Percentiles rank a stretch among this genome's conserved stretches.
Evolutionary conservation across 2,113 vertebrate genomes (phyloP).

Genomic region (Nibea albiflora): DNA sequence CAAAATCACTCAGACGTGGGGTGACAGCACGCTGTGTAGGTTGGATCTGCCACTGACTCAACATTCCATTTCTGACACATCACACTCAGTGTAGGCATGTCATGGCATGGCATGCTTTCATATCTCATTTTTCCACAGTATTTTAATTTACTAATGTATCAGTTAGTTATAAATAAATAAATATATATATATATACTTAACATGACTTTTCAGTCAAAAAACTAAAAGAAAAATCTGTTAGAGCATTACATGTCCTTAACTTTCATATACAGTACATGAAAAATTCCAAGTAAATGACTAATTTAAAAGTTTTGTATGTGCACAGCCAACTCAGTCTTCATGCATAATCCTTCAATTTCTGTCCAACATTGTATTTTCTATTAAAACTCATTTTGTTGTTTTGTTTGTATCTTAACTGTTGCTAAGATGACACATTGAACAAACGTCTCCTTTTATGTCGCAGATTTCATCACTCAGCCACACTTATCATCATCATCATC

Average conservation of each 20-base stretch:
- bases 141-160: not conserved
- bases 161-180: no score
- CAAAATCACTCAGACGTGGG: not conserved
- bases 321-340: not conserved
- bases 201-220: not conserved
- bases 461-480: no score
- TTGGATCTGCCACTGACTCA: slow-evolving; percentile 19
- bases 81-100: not conserved
- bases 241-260: not conserved
- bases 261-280: not conserved
- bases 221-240: not conserved
- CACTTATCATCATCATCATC: no score
- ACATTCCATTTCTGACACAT: slow-evolving; percentile 28
- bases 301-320: not conserved
- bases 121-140: not conserved
- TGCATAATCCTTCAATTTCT: not conserved
- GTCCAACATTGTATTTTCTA: not conserved
- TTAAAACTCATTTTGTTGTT: not conserved
- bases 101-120: not conserved
- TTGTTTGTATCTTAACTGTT: not conserved
- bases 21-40: not conserved
- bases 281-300: not conserved
- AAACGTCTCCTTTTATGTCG: no score
- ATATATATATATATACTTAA: no score
- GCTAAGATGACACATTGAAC: not conserved